Evolutionary conservation across 2,113 vertebrate genomes (phyloP).

Genomic region (Piliocolobus tephrosceles): DNA sequence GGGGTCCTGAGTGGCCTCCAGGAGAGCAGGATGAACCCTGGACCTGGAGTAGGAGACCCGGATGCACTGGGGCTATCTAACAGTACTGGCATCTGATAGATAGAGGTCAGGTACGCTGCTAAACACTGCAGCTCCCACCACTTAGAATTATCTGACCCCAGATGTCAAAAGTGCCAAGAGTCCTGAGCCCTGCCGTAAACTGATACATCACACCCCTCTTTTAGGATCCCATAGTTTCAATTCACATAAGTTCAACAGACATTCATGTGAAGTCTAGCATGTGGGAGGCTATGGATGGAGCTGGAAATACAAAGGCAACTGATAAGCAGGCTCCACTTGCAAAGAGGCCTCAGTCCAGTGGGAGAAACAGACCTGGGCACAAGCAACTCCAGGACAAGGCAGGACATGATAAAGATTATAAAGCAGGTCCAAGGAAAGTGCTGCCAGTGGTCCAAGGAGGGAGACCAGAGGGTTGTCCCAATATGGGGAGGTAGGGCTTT

Average conservation of each 20-base stretch:
- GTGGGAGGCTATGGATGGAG: not conserved
- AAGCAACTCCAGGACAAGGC: not conserved
- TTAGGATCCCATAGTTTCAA: not conserved
- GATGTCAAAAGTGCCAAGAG: fast-evolving
- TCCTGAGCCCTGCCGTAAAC: not conserved
- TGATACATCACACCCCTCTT: not conserved
- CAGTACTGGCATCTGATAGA: not conserved
- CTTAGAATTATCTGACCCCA: not conserved
- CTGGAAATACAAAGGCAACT: not conserved
- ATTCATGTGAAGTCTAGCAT: not conserved
- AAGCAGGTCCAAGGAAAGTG: not conserved
- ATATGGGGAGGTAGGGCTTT: not conserved
- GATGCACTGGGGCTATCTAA: not conserved
- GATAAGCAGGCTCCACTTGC: fast-evolving
- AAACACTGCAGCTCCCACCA: not conserved
- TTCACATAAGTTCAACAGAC: not conserved
- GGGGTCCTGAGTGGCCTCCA: not conserved
- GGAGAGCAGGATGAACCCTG: fast-evolving
- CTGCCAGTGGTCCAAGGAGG: not conserved
- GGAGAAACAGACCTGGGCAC: not conserved
- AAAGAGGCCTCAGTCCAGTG: not conserved
- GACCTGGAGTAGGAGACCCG: not conserved
- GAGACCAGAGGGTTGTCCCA: fast-evolving
- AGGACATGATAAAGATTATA: not conserved
- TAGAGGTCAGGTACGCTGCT: not conserved